Conservation (phyloP, 2,888 invertebrate species). For the Parapristionchus giblindavisi region DNA sequence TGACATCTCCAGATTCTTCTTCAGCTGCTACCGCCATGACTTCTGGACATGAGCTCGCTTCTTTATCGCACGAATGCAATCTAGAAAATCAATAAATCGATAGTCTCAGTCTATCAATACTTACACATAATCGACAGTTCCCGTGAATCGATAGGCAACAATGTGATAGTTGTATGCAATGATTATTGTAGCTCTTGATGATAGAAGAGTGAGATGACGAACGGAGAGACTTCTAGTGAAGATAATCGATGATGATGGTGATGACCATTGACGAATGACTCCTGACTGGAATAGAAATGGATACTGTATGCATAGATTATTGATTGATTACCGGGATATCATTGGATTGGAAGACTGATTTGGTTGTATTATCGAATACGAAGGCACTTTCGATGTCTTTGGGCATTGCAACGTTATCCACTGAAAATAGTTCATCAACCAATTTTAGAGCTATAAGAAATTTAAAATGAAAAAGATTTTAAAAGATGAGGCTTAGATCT, state of each 20-base stretch:
- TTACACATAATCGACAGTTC: slow-evolving; percentile 64
- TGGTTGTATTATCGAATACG: slow-evolving; percentile 30
- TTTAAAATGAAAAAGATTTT: not conserved
- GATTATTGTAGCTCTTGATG: slow-evolving; percentile 43
- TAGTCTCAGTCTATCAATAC: slow-evolving; percentile 5
- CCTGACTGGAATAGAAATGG: not conserved
- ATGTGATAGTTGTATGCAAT: slow-evolving; percentile 62
- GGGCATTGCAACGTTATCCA: slow-evolving; percentile 22
- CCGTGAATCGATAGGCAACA: slow-evolving; percentile 61
- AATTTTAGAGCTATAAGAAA: too few relatives aligned
- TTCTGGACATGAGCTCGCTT: slow-evolving; percentile 59
- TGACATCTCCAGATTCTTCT: slow-evolving; percentile 49
- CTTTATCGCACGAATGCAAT: slow-evolving; percentile 54
- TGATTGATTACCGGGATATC: slow-evolving; percentile 6
- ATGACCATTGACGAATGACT: slow-evolving; percentile 4
- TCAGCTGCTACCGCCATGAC: slow-evolving; percentile 61
- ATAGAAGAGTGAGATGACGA: slow-evolving; percentile 31
- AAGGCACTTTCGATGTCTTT: slow-evolving; percentile 29
- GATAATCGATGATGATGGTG: not conserved
- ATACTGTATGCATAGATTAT: not conserved
- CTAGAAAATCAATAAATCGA: slow-evolving; percentile 43
- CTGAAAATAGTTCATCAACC: too few relatives aligned
- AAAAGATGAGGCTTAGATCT: too few relatives aligned
- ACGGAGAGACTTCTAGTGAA: slow-evolving; percentile 16
- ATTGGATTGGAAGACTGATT: slow-evolving; percentile 9